phyloP scores from a whole-genome alignment of 2,888 invertebrate species.

The Junonia oenone region DNA sequence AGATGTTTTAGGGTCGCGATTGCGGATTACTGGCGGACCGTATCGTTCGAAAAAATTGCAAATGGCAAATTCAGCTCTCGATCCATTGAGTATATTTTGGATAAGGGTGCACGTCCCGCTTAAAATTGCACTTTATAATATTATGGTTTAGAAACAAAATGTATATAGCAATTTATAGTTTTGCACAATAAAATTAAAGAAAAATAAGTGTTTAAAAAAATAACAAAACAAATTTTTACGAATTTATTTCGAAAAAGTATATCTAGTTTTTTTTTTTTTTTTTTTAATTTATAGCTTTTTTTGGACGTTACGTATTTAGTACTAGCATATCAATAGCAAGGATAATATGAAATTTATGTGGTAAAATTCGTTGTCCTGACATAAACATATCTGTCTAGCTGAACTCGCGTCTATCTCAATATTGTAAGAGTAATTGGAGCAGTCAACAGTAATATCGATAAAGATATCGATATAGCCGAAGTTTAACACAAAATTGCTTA shows the following conservation, averaged over 20 bases:
- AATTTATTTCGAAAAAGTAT: too few relatives aligned
- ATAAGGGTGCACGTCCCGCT: conserved; percentile 34
- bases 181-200: too few relatives aligned
- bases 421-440: not conserved
- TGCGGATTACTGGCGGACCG: conserved; percentile 40
- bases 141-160: not conserved
- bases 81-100: conserved; percentile 63
- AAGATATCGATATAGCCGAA: conserved; percentile 15
- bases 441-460: conserved; percentile 30
- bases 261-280: too few relatives aligned
- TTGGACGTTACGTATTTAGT: too few relatives aligned
- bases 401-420: too few relatives aligned
- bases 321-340: not conserved
- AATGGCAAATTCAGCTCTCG: conserved; percentile 64
- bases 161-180: too few relatives aligned
- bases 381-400: not conserved
- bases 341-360: not conserved
- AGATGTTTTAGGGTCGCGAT: conserved; percentile 42
- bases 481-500: conserved; percentile 30
- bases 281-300: too few relatives aligned
- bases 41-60: conserved; percentile 58
- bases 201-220: too few relatives aligned
- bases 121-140: conserved; percentile 6
- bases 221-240: too few relatives aligned
- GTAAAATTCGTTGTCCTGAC: too few relatives aligned